Evolutionary conservation across 2,113 vertebrate species (phyloP).

Genomic region (Lophochroa leadbeateri): DNA sequence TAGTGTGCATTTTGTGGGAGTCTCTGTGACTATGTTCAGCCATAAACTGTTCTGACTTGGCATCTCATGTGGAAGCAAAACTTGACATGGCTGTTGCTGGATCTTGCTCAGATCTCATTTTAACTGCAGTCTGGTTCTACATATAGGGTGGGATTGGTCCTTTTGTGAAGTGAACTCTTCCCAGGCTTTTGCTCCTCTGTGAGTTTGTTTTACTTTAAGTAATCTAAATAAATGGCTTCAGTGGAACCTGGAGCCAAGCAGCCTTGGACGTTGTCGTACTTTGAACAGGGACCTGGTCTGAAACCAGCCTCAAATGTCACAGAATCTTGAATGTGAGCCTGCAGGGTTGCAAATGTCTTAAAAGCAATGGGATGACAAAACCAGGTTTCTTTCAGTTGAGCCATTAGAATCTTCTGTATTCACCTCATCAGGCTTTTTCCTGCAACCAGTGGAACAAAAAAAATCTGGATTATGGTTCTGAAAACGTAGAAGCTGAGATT

Average conservation of each 20-base stretch:
- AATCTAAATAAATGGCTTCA: neutral
- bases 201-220: neutral
- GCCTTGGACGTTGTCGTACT: neutral
- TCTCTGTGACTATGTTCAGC: neutral
- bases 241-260: neutral
- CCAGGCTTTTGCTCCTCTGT: neutral
- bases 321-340: neutral
- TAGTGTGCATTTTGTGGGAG: neutral
- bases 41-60: neutral
- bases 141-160: neutral
- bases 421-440: neutral
- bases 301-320: neutral
- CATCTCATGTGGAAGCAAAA: neutral
- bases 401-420: neutral
- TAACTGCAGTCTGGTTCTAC: neutral
- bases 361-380: neutral
- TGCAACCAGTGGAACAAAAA: neutral
- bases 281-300: neutral
- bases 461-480: neutral
- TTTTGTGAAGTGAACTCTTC: neutral
- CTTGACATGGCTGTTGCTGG: conserved; percentile 1
- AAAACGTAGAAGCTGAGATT: neutral
- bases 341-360: neutral
- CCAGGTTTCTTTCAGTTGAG: neutral
- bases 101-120: neutral